Evolutionary conservation across 2,888 invertebrate genomes (phyloP), one percentile per base, ranked within the genome.

Genomic region (Caenorhabditis becei): DNA sequence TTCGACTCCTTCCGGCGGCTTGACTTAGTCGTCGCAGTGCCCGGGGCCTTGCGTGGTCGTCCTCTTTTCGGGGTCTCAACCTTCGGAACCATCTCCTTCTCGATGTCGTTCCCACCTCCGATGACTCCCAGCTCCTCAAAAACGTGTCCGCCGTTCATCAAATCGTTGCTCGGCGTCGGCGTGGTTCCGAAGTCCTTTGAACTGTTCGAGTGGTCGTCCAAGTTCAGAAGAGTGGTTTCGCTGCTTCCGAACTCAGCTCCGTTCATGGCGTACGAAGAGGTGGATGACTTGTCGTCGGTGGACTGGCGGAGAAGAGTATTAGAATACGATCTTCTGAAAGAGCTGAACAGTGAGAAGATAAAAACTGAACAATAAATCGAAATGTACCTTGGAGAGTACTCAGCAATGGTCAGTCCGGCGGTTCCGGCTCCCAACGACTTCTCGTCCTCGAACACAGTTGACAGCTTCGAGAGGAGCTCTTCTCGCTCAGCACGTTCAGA

Each of bases 381-480:
- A 11, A 14, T 41, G 2, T 41, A 41, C 41, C 41, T 70, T 24
- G 80, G 80, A 16, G 80, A 80, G 37, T 80, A 80, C 54, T 80
- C 80, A 8, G 80, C 80, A 20, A 80, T 81, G 11, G 77, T 81
- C 59, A 81, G 58, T 8, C 81, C 81, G 35, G 77, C 77, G 23
- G 81, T 81, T 56, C 81, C 81, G 32, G 81, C 77, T 20, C 81
- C 81, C 11, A 81, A 20, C 14, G 77, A 49, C 35, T 81, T 81
- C 37, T 81, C 81, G 23, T 77, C 81, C 59, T 81, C 81, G 32
- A 81, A 81, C 16, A 77, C 81, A 18, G 71, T 51, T 8, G 81
- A 75, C 18, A 81, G 18, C 24, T 77, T 77, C 1, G 77, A 59
- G 10, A 81, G 58, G 35, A 70, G 67, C 23, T 77, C 81, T 65